A percentile compares a stretch with the other conserved stretches of the same genome.
phyloP scores from a whole-genome alignment of 1,140 invertebrate genomes.

The Drosophila neocordata region DNA sequence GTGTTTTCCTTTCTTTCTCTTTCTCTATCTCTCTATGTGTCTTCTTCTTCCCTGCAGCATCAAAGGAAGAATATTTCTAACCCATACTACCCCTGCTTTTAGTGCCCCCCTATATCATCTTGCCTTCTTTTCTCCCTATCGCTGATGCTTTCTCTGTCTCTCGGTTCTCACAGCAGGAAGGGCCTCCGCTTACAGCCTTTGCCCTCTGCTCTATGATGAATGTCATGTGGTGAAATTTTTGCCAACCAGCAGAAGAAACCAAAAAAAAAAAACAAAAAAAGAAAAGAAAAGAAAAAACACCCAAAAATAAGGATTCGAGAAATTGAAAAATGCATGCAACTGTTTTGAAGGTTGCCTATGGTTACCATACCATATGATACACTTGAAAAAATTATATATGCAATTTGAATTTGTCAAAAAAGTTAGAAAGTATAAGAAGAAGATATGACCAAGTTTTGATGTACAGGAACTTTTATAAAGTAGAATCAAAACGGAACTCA shows the following conservation, averaged over 20 bases:
- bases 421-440: too few relatives aligned
- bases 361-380: neutral
- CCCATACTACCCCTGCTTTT: neutral
- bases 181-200: conserved; percentile 1
- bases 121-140: neutral
- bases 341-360: conserved; percentile 70
- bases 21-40: conserved; percentile 4
- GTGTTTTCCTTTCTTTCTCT: conserved; percentile 14
- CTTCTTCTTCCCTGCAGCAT: conserved; percentile 49
- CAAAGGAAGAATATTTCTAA: conserved; percentile 58
- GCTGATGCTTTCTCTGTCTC: conserved; percentile 12
- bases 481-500: too few relatives aligned
- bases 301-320: conserved; percentile 52
- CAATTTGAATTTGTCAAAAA: too few relatives aligned
- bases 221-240: conserved; percentile 80
- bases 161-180: conserved; percentile 39
- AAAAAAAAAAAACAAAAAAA: neutral
- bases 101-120: neutral
- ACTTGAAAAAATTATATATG: neutral
- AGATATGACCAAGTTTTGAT: too few relatives aligned
- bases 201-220: conserved; percentile 58
- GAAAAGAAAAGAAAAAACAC: neutral
- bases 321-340: conserved; percentile 80
- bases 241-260: conserved; percentile 44
- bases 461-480: too few relatives aligned